phyloP scores from a whole-genome alignment of 2,113 vertebrate genomes.

The Rhodinocichla rosea region DNA sequence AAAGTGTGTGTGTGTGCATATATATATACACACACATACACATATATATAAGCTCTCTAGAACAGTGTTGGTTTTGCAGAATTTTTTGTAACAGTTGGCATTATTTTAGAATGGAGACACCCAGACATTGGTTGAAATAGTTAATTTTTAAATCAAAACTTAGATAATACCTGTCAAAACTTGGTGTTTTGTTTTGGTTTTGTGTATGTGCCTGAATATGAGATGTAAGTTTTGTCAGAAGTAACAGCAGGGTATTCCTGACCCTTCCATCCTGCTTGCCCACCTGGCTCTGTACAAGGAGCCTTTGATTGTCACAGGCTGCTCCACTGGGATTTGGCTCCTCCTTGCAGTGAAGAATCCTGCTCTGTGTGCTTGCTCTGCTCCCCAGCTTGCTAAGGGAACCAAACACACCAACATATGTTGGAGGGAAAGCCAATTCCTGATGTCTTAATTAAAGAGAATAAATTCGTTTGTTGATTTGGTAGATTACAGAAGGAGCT shows the following conservation, averaged over 20 bases:
- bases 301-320: neutral
- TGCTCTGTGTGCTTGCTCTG: neutral
- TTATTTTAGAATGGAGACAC: neutral
- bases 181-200: accelerated
- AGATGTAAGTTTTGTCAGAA: neutral
- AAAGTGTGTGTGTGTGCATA: accelerated
- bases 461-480: neutral
- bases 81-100: neutral
- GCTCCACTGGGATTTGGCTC: neutral
- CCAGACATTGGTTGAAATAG: neutral
- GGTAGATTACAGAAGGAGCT: neutral
- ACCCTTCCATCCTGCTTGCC: neutral
- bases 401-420: neutral
- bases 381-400: neutral
- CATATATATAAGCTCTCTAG: neutral
- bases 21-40: too few relatives aligned
- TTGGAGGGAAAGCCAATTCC: neutral
- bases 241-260: neutral
- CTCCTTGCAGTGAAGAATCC: neutral
- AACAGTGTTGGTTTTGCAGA: neutral
- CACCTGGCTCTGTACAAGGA: accelerated
- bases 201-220: neutral
- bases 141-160: neutral
- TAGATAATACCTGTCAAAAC: neutral
- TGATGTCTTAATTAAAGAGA: neutral